Base-by-base conservation (phyloP, 2,888 invertebrate genomes). In the Lacanobia oleracea region DNA sequence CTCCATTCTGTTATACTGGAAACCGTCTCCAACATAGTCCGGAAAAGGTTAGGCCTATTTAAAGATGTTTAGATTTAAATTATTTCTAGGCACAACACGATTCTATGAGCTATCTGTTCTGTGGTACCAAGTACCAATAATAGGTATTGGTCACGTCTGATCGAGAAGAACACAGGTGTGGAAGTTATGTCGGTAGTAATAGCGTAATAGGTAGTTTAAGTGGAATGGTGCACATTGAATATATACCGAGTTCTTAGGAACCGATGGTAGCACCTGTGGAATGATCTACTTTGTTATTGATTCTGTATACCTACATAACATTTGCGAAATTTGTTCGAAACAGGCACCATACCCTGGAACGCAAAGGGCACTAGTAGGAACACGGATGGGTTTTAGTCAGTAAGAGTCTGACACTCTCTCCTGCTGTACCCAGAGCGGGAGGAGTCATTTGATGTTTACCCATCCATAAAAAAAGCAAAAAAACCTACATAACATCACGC, bases 131-230 rank as follows among this genome's bases (percentile, higher is more conserved):
- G 18, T 48, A 18, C 18, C 14, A 48, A 8, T 18, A 48, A 48
- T 48, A 48, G 2, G 7, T 48, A 48, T 18, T 43, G 14, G 43
- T 43, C 43, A 10, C 48, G 8, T 48, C 48, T 48, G 37, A 51
- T 51, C 45, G 50, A 57, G 21, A 23, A 23, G 48, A 43, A 59
- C 51, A 53, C 75, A 66, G 75, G 27, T 48, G 33, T 56, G 14
- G 21, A 18, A 57, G 23, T 77, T n/a, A 63, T 69, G 63, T 48
- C 7, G 37, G 27, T 23, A 51, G 54, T 65, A 56, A 61, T 65
- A 33, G 14, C 27, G 43, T 60, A 60, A 60, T 60, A 9, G 21
- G 53, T 50, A 60, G 50, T 50, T 75, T 45, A 40, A 33, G 33
- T 48, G 51, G 23, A 77, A 70, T 60, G 21, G 56, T 48, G 14